Evolutionary conservation across 37 sponge, comb jelly and placozoan genomes (phyloP), one percentile per base, ranked within the genome.

Genomic region (Ianthella basta): DNA sequence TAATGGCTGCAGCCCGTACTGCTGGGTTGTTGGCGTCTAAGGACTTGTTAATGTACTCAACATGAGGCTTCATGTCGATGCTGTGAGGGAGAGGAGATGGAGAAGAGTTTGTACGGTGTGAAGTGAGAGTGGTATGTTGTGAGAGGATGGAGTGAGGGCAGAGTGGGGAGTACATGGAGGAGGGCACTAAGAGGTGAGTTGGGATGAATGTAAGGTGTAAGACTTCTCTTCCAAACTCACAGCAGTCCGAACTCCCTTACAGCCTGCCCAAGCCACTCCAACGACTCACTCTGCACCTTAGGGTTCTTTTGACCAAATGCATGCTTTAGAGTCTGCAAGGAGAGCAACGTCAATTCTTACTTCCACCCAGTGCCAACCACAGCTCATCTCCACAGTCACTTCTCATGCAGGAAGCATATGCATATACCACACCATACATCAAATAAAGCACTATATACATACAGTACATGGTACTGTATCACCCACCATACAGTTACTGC

Each of bases 271-370:
- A 96, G 80, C 96, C 96, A 96, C 23, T 86, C 89, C 55, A 96
- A 54, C 1, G 88, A 64, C 86, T 95, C 98, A 2, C 90, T 74
- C n/a, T 93, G 95, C 53, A 97, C 92, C 84, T 97, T 97, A 21
- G 94, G 98, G 61, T 86, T 97, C 87, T 97, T 95, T 84, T 95
- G 96, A 39, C 87, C 92, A 70, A 85, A 86, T 16, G 96, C 85
- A 83, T 72, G 79, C 74, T 84, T 93, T 83, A 92, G 77, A 29
- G 88, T 91, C 82, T 87, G 65, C 37, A 34, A 40, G n/a, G n/a
- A n/a, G n/a, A n/a, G n/a, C n/a, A n/a, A n/a, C n/a, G n/a, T n/a
- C n/a, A n/a, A n/a, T n/a, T n/a, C n/a, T n/a, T n/a, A n/a, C n/a
- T n/a, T n/a, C n/a, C n/a, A n/a, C n/a, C n/a, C n/a, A n/a, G n/a